Evolutionary conservation across 2,797 vertebrate genomes (phyloP).

Genomic region (Orientallactaga sibirica): DNA sequence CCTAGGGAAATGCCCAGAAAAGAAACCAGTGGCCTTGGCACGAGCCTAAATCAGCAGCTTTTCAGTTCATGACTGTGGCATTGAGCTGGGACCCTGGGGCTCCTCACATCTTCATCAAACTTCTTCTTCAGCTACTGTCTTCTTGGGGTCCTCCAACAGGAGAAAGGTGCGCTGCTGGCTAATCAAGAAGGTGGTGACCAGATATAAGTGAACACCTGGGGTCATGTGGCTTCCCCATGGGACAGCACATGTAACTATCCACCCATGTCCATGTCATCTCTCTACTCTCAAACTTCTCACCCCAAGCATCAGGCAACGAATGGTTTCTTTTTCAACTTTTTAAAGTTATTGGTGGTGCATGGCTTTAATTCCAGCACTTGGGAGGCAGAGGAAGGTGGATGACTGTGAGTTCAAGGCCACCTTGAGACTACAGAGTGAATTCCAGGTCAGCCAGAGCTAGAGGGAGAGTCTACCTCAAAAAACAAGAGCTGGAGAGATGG

Average conservation of each 20-base stretch:
- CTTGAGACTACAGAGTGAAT: too few relatives aligned
- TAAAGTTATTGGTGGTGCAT: not conserved
- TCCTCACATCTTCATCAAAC: not conserved
- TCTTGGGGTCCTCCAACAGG: not conserved
- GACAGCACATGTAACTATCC: accelerated
- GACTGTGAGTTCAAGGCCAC: too few relatives aligned
- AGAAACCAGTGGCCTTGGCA: not conserved
- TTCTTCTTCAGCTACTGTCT: not conserved
- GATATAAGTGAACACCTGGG: not conserved
- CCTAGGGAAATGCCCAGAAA: not conserved
- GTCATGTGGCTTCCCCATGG: accelerated
- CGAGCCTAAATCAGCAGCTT: not conserved
- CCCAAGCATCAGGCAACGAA: not conserved
- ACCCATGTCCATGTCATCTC: accelerated
- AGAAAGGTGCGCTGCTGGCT: not conserved
- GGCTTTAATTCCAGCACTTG: too few relatives aligned
- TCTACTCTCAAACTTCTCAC: too few relatives aligned
- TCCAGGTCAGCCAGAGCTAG: too few relatives aligned
- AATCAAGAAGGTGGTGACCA: accelerated
- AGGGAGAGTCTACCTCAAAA: too few relatives aligned
- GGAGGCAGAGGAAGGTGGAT: too few relatives aligned
- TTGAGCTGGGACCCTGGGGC: accelerated
- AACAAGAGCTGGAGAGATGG: too few relatives aligned
- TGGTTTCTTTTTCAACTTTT: not conserved
- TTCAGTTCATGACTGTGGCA: not conserved